Base-by-base conservation (phyloP, 1,140 invertebrate species). In the Steinernema feltiae region DNA sequence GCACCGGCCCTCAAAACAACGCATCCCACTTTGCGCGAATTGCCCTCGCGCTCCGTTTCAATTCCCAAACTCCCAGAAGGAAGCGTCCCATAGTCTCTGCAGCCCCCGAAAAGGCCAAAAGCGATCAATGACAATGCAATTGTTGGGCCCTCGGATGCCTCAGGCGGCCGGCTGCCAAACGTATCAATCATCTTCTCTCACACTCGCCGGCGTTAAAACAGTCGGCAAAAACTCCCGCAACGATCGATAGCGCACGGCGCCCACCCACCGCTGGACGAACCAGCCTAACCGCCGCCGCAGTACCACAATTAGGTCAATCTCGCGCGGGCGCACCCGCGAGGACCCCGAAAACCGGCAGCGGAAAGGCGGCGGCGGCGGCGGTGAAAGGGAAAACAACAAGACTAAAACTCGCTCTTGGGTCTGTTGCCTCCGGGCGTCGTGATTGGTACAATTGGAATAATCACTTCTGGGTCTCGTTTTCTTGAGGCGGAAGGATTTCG, bases 41-140 rank as follows among this genome's bases (percentile, higher is more conserved):
- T 46, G 41, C n/a, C 41, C 7, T 12, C 41, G 41, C 41, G 7
- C 41, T 7, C 41, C 7, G 7, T 12, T n/a, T n/a, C 7, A 46
- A 46, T 7, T 46, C 41, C 41, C 41, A 12, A 46, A 46, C n/a
- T 46, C 41, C 41, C 41, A 7, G n/a, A 46, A 12, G 7, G 41
- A n/a, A n/a, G n/a, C n/a, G 41, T 46, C 7, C n/a, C 41, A n/a
- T 46, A 7, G 41, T 46, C 41, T 12, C n/a, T 7, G 7, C 41
- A n/a, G 7, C 41, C n/a, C 41, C 7, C 41, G 7, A n/a, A n/a
- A n/a, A 46, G 41, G 15, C 53, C 35, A 7, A 41, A 41, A 41
- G 15, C 53, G 53, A 63, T 63, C 53, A 63, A 63, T 63, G 53
- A 27, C 53, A 63, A 63, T 63, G 53, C 53, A 63, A 63, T 63